Conservation (phyloP, 2,113 vertebrate genomes). For the Cyanocitta stelleri region DNA sequence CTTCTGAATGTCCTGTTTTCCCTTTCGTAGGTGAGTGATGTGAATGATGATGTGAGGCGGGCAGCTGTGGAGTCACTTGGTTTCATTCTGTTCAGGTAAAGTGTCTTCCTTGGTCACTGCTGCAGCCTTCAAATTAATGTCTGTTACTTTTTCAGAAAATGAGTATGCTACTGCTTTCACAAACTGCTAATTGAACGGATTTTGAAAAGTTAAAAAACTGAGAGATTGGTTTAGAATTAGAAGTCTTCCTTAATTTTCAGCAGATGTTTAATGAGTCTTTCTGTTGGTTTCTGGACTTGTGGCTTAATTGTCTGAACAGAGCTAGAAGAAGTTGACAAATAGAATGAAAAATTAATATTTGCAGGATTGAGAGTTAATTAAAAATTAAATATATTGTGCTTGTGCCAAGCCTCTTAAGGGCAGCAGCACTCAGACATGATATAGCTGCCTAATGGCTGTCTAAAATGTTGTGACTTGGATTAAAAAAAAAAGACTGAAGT, state of each 20-base stretch:
- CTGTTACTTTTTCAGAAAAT: not conserved
- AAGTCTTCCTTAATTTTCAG: not conserved
- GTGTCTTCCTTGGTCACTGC: not conserved
- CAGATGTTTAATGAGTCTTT: not conserved
- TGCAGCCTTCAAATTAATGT: not conserved
- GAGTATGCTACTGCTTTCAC: not conserved
- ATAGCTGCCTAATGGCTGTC: not conserved
- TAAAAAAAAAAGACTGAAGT: not conserved
- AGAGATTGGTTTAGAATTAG: not conserved
- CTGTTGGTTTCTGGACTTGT: not conserved
- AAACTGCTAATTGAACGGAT: not conserved
- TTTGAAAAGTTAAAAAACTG: not conserved
- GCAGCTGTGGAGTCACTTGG: conserved; percentile 98
- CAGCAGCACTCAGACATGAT: not conserved
- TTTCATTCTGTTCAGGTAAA: conserved; percentile 98
- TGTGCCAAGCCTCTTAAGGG: not conserved
- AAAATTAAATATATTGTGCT: not conserved
- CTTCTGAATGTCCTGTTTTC: not conserved
- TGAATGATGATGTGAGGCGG: conserved; percentile 94
- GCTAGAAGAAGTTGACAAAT: not conserved
- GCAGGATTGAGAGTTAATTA: not conserved
- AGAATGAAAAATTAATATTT: conserved; percentile 29
- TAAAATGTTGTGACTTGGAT: not conserved
- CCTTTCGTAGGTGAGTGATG: conserved; percentile 87
- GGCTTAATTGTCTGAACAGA: not conserved